Conservation (phyloP, 2,113 vertebrate genomes). For the Egretta garzetta region DNA sequence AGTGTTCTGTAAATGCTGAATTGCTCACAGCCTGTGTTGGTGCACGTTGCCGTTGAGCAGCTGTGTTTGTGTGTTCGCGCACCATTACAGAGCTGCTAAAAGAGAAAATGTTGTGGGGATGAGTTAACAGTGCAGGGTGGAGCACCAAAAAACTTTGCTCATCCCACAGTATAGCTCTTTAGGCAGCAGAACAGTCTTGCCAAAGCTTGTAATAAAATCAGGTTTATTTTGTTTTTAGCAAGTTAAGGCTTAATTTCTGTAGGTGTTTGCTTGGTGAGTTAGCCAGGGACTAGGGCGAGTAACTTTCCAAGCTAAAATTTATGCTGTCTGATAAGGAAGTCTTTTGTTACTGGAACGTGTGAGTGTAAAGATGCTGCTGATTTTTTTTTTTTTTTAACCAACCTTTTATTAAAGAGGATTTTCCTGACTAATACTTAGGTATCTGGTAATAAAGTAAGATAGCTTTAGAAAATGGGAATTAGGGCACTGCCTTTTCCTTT, state of each 20-base stretch:
- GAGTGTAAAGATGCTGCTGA: background rate
- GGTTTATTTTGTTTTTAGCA: conserved; percentile 45
- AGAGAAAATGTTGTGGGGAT: background rate
- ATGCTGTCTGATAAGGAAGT: background rate
- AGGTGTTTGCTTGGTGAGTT: background rate
- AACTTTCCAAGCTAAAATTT: background rate
- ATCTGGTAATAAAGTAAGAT: background rate
- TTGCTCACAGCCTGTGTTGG: background rate
- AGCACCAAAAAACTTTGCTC: conserved; percentile 19
- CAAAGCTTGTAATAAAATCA: conserved; percentile 39
- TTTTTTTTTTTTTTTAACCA: background rate
- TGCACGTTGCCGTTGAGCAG: background rate
- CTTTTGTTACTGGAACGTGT: background rate
- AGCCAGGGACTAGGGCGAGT: background rate
- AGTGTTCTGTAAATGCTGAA: background rate
- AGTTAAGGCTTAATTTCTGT: conserved; percentile 54
- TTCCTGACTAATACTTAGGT: conserved; percentile 30
- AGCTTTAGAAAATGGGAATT: conserved; percentile 9
- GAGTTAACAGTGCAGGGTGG: conserved; percentile 37
- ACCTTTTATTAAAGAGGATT: background rate
- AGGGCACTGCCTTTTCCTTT: background rate
- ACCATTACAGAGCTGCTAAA: conserved; percentile 19
- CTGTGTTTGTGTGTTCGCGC: conserved; percentile 16
- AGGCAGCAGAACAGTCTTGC: background rate
- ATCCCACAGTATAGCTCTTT: conserved; percentile 8